These are phyloP conservation scores for Eulemur coronatus DNA, from an alignment of 2,797 vertebrate species.

Conservation along the genomic window DNA sequence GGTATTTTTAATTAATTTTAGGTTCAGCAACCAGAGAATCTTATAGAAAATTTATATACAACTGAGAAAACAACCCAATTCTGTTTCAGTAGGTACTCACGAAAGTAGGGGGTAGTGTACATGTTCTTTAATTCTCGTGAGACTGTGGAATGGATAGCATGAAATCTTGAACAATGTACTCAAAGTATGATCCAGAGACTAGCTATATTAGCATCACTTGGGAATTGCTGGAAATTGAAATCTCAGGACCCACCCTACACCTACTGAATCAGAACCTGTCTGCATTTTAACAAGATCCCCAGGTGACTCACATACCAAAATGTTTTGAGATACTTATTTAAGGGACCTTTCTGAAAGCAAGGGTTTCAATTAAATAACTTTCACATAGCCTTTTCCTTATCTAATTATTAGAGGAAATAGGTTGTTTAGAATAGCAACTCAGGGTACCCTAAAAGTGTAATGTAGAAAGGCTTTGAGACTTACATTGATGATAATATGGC, in stretches of 20 bases:
- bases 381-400: background rate
- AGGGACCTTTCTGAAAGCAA: constrained; percentile 6
- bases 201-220: background rate
- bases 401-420: background rate
- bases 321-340: background rate
- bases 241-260: background rate
- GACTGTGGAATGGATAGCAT: background rate
- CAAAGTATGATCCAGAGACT: background rate
- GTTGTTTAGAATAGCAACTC: constrained; percentile 17
- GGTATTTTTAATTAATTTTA: constrained; percentile 34
- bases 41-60: constrained; percentile 4
- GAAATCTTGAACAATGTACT: constrained; percentile 1
- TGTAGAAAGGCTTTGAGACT: background rate
- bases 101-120: background rate
- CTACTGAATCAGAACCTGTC: background rate
- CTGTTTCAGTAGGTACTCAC: background rate
- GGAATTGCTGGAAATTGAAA: background rate
- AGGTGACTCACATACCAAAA: background rate
- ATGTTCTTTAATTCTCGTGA: background rate
- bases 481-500: background rate
- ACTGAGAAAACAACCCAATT: background rate
- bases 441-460: background rate
- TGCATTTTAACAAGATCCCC: background rate
- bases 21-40: background rate
- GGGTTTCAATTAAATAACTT: background rate